phyloP scores from a whole-genome alignment of 2,797 vertebrate species.

The Adelosebastes latens region DNA sequence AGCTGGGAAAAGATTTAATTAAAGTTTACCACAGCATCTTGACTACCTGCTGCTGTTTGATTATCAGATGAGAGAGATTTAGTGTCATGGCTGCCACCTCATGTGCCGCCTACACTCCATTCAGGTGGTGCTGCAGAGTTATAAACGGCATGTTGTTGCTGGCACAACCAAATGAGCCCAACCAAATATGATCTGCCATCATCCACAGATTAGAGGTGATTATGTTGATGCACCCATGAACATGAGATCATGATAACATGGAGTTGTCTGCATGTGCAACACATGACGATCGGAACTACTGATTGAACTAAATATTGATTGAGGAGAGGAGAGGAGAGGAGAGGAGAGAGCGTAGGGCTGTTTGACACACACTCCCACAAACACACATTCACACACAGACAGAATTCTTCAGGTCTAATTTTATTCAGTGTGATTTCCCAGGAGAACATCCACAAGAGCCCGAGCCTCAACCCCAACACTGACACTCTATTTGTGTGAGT shows the following conservation, averaged over 20 bases:
- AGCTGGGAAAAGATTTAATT: background rate
- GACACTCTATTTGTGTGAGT: constrained; percentile 48
- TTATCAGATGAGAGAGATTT: background rate
- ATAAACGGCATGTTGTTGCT: background rate
- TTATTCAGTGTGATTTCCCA: constrained; percentile 75
- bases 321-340: background rate
- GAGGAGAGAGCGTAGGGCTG: background rate
- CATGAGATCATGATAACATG: background rate
- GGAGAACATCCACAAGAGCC: constrained; percentile 55
- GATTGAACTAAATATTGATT: constrained; percentile 25
- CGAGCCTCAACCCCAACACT: constrained; percentile 55
- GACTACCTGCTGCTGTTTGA: constrained; percentile 1
- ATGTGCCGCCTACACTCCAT: background rate
- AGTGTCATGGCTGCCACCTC: background rate
- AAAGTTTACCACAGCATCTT: background rate
- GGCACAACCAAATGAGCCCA: background rate
- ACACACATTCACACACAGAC: background rate
- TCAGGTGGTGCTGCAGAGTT: background rate
- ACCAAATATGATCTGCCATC: background rate
- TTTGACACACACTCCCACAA: constrained; percentile 26
- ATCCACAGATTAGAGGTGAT: background rate
- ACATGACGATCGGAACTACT: background rate
- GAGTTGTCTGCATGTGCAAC: background rate
- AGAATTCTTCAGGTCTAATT: constrained; percentile 68
- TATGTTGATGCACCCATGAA: background rate